Evolutionary conservation across 2,113 vertebrate species (phyloP).

Genomic region (Microtus pennsylvanicus): DNA sequence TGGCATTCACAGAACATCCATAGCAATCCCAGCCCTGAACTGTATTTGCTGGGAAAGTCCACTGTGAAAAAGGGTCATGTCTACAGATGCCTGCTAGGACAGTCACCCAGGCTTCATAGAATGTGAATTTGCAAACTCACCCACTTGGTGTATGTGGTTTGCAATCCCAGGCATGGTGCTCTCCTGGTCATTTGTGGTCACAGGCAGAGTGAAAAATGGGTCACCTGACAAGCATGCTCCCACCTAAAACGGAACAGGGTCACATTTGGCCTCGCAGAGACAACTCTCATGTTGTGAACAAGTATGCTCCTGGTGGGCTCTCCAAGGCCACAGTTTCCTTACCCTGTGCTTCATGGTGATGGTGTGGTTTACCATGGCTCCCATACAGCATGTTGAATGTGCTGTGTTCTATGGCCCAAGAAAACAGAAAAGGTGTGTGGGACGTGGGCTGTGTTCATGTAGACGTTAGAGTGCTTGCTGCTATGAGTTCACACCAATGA

Average conservation of each 20-base stretch:
- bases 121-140: not conserved
- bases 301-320: not conserved
- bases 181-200: fast-evolving
- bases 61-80: not conserved
- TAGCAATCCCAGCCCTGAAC: not conserved
- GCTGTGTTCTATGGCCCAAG: not conserved
- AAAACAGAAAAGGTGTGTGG: not conserved
- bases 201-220: not conserved
- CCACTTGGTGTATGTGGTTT: not conserved
- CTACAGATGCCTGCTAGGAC: not conserved
- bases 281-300: not conserved
- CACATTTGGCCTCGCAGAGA: not conserved
- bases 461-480: fast-evolving
- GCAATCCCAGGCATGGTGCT: not conserved
- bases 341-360: not conserved
- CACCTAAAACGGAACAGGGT: not conserved
- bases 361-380: not conserved
- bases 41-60: not conserved
- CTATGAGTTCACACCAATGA: not conserved
- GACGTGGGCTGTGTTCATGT: too few species aligned
- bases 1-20: not conserved
- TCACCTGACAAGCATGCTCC: fast-evolving
- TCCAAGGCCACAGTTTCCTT: fast-evolving
- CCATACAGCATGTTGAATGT: fast-evolving
- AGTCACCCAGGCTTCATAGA: not conserved